Evolutionary conservation across 2,113 vertebrate species (phyloP).

Genomic region (Chlamydotis undulata): DNA sequence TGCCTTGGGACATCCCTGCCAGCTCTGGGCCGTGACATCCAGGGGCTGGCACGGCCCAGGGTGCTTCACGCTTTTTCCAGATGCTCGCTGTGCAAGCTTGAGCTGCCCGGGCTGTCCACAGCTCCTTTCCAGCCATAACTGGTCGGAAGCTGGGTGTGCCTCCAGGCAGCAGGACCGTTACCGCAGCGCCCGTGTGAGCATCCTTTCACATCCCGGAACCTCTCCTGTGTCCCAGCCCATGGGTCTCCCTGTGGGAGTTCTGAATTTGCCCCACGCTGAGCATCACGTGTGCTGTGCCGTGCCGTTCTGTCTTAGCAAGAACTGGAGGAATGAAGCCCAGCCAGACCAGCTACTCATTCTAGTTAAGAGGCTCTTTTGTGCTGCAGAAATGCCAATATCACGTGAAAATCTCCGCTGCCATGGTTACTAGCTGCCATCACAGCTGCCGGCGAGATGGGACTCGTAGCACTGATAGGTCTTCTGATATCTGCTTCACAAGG

Average conservation of each 20-base stretch:
- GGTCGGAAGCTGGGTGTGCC: background rate
- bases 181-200: accelerated
- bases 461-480: accelerated
- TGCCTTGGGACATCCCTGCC: accelerated
- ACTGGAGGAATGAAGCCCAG: background rate
- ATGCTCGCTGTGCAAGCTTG: accelerated
- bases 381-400: conserved; percentile 36
- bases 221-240: accelerated
- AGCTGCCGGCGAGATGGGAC: background rate
- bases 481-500: accelerated
- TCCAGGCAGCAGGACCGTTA: accelerated
- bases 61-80: background rate
- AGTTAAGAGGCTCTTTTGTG: conserved; percentile 46
- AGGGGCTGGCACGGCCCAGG: accelerated
- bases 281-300: accelerated
- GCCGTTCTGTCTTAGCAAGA: background rate
- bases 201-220: background rate
- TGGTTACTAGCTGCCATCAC: background rate
- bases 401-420: background rate
- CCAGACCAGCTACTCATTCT: background rate
- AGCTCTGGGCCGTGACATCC: background rate
- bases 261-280: accelerated
- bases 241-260: accelerated
- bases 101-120: accelerated
- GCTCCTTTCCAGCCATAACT: background rate